Percentiles rank a stretch among this genome's conserved stretches.
phyloP scores from a whole-genome alignment of 1,140 invertebrate species.

The Aradophagus sp. region DNA sequence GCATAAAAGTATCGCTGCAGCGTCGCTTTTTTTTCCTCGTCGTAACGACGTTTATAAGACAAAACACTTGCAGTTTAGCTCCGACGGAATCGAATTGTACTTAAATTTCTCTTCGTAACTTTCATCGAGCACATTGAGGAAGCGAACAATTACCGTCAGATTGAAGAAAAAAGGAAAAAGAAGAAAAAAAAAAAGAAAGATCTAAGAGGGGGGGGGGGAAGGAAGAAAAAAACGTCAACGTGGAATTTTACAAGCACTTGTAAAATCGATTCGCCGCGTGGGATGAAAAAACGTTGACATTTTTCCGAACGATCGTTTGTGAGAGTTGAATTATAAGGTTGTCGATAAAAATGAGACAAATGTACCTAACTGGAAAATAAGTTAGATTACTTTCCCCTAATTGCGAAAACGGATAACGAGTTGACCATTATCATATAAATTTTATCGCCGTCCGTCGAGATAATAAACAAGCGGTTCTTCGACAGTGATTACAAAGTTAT shows the following conservation, averaged over 20 bases:
- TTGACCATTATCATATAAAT: conserved; percentile 44
- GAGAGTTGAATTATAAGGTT: conserved; percentile 44
- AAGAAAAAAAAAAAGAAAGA: no score
- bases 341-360: conserved; percentile 35
- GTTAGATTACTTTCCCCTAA: conserved; percentile 37
- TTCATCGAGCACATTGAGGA: conserved; percentile 43
- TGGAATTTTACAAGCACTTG: conserved; percentile 30
- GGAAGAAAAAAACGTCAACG: conserved; percentile 16
- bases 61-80: no score
- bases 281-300: conserved; percentile 22
- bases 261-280: conserved; percentile 19
- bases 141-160: conserved; percentile 49
- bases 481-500: no score
- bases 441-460: conserved; percentile 5
- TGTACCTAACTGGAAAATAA: conserved; percentile 30
- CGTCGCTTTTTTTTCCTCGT: no score
- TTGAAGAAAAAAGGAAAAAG: no score
- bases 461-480: conserved; percentile 21
- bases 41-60: no score
- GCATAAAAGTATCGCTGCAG: no score
- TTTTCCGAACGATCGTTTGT: conserved; percentile 32
- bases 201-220: no score
- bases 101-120: conserved; percentile 44
- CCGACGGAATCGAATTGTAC: conserved; percentile 33
- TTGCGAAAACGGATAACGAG: conserved; percentile 37